Conservation (phyloP, 2,797 vertebrate genomes). For the Babyrousa celebensis region DNA sequence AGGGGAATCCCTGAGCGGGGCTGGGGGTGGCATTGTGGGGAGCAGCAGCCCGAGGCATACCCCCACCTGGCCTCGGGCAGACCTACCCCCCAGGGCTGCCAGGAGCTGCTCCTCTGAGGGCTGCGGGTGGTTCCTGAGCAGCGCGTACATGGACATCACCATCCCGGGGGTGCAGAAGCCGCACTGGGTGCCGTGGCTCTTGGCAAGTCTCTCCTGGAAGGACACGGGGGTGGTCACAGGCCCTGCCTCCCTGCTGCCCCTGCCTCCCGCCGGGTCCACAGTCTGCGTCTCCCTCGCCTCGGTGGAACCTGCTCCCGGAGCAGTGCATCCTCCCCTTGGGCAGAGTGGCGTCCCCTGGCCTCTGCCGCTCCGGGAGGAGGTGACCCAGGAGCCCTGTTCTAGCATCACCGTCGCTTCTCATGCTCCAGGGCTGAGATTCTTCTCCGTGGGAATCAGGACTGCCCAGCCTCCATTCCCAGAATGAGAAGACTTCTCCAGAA, state of each 20-base stretch:
- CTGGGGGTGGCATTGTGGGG: neutral
- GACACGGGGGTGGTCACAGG: neutral
- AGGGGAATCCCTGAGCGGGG: too few relatives aligned
- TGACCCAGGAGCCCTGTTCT: neutral
- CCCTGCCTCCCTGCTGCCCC: neutral
- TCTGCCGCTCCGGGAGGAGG: neutral
- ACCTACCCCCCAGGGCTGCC: conserved; percentile 92
- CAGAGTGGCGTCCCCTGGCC: neutral
- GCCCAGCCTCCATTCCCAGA: neutral
- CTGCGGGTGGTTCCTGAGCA: conserved; percentile 94
- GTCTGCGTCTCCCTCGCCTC: rapidly evolving
- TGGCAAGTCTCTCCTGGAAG: conserved; percentile 95
- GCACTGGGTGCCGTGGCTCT: conserved; percentile 96
- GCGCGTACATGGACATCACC: conserved; percentile 97
- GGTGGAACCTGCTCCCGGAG: neutral
- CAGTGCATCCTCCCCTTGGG: rapidly evolving
- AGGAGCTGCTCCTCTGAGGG: conserved; percentile 93
- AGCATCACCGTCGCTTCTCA: neutral
- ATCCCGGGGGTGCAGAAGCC: conserved; percentile 98
- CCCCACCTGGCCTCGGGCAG: neutral
- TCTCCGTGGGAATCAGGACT: neutral
- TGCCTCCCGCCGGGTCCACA: too few relatives aligned
- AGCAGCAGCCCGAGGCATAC: neutral
- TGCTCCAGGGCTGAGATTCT: neutral
- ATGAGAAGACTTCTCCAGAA: neutral